Conservation (phyloP, 2,797 vertebrate genomes). For the Bufotes viridis region DNA sequence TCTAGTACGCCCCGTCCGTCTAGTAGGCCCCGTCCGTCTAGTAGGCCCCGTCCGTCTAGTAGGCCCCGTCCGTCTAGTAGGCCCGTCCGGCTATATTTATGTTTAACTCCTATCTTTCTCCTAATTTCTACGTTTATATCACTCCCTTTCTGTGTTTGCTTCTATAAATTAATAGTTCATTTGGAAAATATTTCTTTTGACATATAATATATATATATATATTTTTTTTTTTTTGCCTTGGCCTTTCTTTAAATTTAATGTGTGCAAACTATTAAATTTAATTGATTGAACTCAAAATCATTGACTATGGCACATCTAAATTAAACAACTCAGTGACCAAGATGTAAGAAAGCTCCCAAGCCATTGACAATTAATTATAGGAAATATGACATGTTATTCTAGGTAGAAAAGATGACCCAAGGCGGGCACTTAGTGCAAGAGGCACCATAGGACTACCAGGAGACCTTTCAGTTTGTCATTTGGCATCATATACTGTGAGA, state of each 20-base stretch:
- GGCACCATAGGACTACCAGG: neutral
- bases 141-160: neutral
- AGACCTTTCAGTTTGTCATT: neutral
- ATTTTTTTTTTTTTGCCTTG: neutral
- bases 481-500: neutral
- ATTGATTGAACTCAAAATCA: neutral
- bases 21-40: too few relatives aligned
- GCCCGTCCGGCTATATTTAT: too few relatives aligned
- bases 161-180: neutral
- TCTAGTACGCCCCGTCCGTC: too few relatives aligned
- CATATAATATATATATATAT: too few relatives aligned
- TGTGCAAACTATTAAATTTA: neutral
- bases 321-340: too few relatives aligned
- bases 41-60: too few relatives aligned
- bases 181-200: neutral
- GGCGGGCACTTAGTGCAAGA: neutral
- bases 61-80: too few relatives aligned
- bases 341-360: neutral
- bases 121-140: neutral
- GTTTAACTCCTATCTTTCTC: neutral
- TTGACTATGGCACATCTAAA: neutral
- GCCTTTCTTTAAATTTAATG: neutral
- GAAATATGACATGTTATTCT: neutral
- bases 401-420: neutral
- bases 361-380: neutral